Percentiles rank a stretch among this genome's conserved stretches.
Conservation (phyloP, 2,888 invertebrate species). For the Amphimallon solstitiale region DNA sequence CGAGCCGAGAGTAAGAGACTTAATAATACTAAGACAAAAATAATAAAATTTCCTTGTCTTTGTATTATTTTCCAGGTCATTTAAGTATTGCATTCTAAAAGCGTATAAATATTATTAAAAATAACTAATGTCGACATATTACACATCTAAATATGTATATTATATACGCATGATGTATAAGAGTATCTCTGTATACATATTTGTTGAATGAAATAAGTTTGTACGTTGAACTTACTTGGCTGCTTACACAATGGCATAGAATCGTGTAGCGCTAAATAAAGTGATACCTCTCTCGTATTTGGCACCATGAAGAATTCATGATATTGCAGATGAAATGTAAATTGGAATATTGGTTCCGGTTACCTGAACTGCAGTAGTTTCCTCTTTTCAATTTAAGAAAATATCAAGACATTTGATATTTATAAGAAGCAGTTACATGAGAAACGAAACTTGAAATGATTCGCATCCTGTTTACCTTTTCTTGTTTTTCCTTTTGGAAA, state of each 20-base stretch:
- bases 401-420: constrained; percentile 40
- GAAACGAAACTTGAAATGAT: constrained; percentile 8
- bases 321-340: constrained; percentile 59
- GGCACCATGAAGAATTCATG: constrained; percentile 58
- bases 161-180: neutral
- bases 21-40: no score
- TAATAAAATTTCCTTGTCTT: no score
- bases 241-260: constrained; percentile 46
- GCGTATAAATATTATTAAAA: no score
- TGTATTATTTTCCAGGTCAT: no score
- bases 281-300: constrained; percentile 53
- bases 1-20: no score
- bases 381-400: constrained; percentile 38
- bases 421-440: constrained; percentile 35
- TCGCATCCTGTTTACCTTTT: constrained; percentile 4
- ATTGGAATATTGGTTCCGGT: constrained; percentile 51
- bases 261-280: constrained; percentile 54
- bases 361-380: constrained; percentile 31
- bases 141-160: no score
- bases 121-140: no score
- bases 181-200: neutral
- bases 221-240: neutral
- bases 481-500: neutral
- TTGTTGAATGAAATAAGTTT: neutral
- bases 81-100: no score